Evolutionary conservation across 2,113 vertebrate genomes (phyloP).

Genomic region (Sminthopsis crassicaudata): DNA sequence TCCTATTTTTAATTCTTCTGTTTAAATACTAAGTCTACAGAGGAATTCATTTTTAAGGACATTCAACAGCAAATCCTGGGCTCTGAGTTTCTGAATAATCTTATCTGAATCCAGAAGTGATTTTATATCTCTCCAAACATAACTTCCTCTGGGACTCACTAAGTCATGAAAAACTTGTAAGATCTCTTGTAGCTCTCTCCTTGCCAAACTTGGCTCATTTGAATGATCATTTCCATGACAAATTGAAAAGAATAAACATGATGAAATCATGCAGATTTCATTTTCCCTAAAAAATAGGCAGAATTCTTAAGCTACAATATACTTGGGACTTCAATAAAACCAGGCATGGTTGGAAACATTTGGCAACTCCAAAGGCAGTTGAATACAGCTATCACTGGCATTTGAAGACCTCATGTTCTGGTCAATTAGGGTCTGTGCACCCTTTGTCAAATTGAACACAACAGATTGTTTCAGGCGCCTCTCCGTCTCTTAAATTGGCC

Average conservation of each 20-base stretch:
- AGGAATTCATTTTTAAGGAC: neutral
- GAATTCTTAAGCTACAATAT: neutral
- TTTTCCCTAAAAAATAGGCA: slow-evolving; percentile 32
- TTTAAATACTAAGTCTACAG: neutral
- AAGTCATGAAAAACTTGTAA: neutral
- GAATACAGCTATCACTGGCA: neutral
- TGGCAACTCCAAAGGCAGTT: neutral
- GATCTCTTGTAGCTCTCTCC: neutral
- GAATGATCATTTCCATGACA: slow-evolving; percentile 1
- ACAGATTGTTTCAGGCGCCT: neutral
- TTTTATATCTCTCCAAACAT: neutral
- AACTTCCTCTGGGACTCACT: neutral
- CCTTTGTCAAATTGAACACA: slow-evolving; percentile 15
- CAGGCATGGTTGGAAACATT: too few species aligned
- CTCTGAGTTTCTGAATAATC: neutral
- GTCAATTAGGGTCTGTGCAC: neutral
- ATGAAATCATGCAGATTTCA: slow-evolving; percentile 20
- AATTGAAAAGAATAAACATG: slow-evolving; percentile 24
- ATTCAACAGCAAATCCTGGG: neutral
- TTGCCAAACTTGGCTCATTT: slow-evolving; percentile 12
- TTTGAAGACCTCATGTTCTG: neutral
- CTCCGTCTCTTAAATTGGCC: slow-evolving; percentile 34
- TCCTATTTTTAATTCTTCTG: neutral
- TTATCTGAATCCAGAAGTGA: slow-evolving; percentile 32
- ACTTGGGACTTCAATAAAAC: neutral